phyloP scores from a whole-genome alignment of 2,113 vertebrate genomes.

The Anguilla japonica region DNA sequence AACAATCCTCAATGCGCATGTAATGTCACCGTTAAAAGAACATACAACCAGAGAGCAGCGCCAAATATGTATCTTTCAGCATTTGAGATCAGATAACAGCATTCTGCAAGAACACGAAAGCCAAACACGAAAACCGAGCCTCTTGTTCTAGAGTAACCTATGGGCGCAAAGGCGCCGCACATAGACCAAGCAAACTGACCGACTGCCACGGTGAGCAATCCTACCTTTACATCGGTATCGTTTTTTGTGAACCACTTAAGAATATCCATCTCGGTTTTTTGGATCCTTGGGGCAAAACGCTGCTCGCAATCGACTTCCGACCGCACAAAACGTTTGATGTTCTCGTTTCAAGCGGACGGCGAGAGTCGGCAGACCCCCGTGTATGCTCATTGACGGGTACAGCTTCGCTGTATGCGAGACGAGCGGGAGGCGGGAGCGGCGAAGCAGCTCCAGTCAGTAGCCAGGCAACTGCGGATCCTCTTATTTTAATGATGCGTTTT shows the following conservation, averaged over 20 bases:
- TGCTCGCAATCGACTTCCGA: background rate
- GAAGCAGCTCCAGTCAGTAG: slow-evolving; percentile 51
- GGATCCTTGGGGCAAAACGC: slow-evolving; percentile 3
- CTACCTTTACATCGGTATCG: slow-evolving; percentile 51
- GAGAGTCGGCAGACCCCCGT: slow-evolving; percentile 39
- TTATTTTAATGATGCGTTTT: slow-evolving; percentile 46
- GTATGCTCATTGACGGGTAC: slow-evolving; percentile 46
- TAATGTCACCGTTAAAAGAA: background rate
- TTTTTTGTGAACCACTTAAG: slow-evolving; percentile 53
- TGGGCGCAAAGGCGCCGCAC: background rate
- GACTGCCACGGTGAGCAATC: background rate
- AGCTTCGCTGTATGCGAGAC: slow-evolving; percentile 45
- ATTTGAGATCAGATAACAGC: background rate
- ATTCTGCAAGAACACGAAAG: background rate
- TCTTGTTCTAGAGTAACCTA: background rate
- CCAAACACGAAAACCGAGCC: background rate
- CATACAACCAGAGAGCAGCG: background rate
- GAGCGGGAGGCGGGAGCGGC: slow-evolving; percentile 37
- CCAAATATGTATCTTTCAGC: background rate
- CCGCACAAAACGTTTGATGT: slow-evolving; percentile 8
- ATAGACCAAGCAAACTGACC: background rate
- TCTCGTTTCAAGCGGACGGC: slow-evolving; percentile 24
- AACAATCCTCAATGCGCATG: background rate
- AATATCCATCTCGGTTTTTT: slow-evolving; percentile 50
- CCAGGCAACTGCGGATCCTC: slow-evolving; percentile 65